phyloP scores from a whole-genome alignment of 2,113 vertebrate genomes.

The Psilopsiagon aymara region DNA sequence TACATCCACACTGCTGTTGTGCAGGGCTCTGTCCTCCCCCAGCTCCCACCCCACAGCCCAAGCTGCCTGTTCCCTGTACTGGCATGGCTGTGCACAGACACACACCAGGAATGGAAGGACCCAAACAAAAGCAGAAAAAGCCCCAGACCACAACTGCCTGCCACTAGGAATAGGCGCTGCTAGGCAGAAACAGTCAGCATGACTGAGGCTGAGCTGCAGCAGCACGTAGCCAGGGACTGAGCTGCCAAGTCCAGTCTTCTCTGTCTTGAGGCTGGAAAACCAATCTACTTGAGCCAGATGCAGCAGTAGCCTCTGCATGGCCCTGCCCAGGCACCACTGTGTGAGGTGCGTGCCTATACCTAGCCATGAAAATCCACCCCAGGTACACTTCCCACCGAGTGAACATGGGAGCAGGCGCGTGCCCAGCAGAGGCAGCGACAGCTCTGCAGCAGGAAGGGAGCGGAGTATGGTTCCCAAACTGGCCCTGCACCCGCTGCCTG shows the following conservation, averaged over 20 bases:
- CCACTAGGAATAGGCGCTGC: not conserved
- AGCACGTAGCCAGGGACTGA: not conserved
- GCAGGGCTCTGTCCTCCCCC: not conserved
- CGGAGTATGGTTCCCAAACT: not conserved
- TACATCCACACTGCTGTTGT: not conserved
- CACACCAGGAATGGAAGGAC: not conserved
- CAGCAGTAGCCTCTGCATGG: not conserved
- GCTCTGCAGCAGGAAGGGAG: not conserved
- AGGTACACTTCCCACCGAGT: not conserved
- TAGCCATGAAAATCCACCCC: not conserved
- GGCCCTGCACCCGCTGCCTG: not conserved
- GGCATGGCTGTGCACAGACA: not conserved
- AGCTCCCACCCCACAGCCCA: not conserved
- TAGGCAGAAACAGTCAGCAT: not conserved
- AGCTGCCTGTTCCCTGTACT: not conserved
- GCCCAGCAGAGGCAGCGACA: not conserved
- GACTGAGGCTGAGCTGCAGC: not conserved
- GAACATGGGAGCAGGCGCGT: accelerated
- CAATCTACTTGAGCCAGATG: not conserved
- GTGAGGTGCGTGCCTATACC: not conserved
- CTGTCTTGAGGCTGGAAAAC: not conserved
- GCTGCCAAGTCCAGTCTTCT: not conserved
- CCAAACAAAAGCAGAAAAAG: not conserved
- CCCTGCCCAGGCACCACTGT: not conserved
- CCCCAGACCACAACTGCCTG: not conserved